phyloP scores from a whole-genome alignment of 2,113 vertebrate species.

The Silurus asotus region DNA sequence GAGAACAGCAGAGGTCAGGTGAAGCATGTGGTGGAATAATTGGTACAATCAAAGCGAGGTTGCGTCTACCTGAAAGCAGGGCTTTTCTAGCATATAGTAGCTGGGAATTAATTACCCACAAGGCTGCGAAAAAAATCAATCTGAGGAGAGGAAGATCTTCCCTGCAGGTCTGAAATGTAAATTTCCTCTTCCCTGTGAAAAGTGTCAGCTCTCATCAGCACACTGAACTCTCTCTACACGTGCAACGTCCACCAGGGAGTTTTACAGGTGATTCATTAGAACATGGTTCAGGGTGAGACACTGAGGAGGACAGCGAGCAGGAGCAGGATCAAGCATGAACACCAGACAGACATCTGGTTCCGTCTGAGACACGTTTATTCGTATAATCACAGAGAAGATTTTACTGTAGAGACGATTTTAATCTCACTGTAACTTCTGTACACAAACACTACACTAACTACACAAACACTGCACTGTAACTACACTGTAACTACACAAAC shows the following conservation, averaged over 20 bases:
- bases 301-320: background rate
- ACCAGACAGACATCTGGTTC: background rate
- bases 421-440: background rate
- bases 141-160: background rate
- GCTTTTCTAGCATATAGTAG: conserved; percentile 37
- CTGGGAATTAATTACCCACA: conserved; percentile 48
- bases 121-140: background rate
- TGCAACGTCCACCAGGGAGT: background rate
- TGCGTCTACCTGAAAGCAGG: conserved; percentile 44
- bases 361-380: background rate
- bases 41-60: conserved; percentile 48
- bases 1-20: conserved; percentile 47
- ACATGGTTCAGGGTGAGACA: background rate
- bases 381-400: background rate
- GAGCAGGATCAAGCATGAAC: background rate
- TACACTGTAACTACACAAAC: background rate
- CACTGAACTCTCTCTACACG: background rate
- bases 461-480: background rate
- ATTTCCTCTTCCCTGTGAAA: background rate
- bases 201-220: background rate
- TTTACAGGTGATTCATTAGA: background rate
- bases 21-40: conserved; percentile 55
- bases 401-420: background rate
- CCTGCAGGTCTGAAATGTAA: background rate
- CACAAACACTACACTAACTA: background rate